A percentile compares a stretch with the other conserved stretches of the same genome.
Evolutionary conservation across 2,888 invertebrate species (phyloP).

Genomic region (Ochropleura leucogaster): DNA sequence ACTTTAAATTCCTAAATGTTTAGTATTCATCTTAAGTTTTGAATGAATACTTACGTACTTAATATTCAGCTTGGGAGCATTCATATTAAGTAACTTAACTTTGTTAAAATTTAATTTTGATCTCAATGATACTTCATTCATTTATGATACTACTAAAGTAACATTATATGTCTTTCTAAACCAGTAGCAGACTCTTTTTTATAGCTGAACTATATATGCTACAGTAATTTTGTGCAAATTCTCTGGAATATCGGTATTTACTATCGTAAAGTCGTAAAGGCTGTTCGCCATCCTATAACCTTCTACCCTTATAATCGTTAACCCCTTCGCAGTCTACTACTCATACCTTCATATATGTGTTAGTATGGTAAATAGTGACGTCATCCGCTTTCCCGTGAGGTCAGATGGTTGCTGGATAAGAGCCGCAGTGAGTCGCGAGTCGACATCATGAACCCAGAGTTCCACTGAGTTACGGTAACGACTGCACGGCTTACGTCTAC

Average conservation of each 20-base stretch:
- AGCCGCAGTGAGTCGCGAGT: slow-evolving; percentile 67
- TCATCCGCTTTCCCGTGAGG: slow-evolving; percentile 66
- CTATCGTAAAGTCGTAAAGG: slow-evolving; percentile 21
- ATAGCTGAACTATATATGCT: neutral
- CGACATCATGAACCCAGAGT: slow-evolving; percentile 71
- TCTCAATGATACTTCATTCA: slow-evolving; percentile 29
- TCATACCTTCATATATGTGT: slow-evolving; percentile 32
- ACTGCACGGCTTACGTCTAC: slow-evolving; percentile 53
- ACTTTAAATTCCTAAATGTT: slow-evolving; percentile 27
- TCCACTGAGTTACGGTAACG: slow-evolving; percentile 69
- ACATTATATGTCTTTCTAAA: slow-evolving; percentile 4
- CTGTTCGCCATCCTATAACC: slow-evolving; percentile 39
- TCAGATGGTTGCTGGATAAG: slow-evolving; percentile 74
- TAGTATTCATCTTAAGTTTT: slow-evolving; percentile 50
- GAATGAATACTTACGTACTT: slow-evolving; percentile 48
- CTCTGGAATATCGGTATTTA: slow-evolving; percentile 18
- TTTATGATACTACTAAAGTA: slow-evolving; percentile 10
- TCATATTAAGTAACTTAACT: slow-evolving; percentile 26
- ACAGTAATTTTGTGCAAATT: slow-evolving; percentile 22
- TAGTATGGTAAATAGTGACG: slow-evolving; percentile 62
- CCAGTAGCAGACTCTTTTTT: neutral
- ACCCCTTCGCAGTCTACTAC: slow-evolving; percentile 39
- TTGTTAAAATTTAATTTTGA: slow-evolving; percentile 34
- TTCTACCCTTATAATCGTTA: slow-evolving; percentile 52
- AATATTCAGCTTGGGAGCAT: slow-evolving; percentile 38